Base-by-base conservation (phyloP, 2,113 vertebrate genomes). In the Dicaeum eximium region DNA sequence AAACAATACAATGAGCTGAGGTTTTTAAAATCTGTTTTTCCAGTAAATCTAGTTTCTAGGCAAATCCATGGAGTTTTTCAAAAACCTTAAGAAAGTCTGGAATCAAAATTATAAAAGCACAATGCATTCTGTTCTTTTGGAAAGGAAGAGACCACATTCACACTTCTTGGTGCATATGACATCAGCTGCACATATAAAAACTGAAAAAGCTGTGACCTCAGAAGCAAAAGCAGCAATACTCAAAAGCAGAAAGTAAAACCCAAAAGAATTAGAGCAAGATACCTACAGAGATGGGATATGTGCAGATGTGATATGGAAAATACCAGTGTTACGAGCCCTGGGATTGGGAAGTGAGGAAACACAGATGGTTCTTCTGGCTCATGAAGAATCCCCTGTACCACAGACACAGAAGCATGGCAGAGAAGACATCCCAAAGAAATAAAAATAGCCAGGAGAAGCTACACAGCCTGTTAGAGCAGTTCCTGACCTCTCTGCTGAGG, bases 401-500 rank as follows among this genome's bases (percentile, higher is more conserved):
- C 74, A 82, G 27, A 95, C 92, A 97, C 11, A 0, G 40, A 92
- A 95, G 92, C 69, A 77, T 85, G 86, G 93, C 66, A 89, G 69
- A 44, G 45, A 82, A 96, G 70, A 88, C 78, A 81, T 31, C 80
- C 81, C 64, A 95, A 93, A 95, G 28, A 79, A 96, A 93, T 35
- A n/a, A 87, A 86, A 92, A 48, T 61, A 92, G 94, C 91, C 92
- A 92, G 86, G 92, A 94, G 94, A 94, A 95, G 88, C 96, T 90
- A 90, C 94, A 95, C 62, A 96, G 95, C 94, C 96, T 97, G 91
- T 47, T 73, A 96, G 94, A 94, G 88, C 21, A 90, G 94, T 92
- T 93, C 94, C 96, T 96, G 84, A 96, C 94, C 96, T 97, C 95
- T 95, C 86, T 97, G 96, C 92, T 96, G 96, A 96, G 96, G 78